Evolutionary conservation across 2,113 vertebrate genomes (phyloP).

Genomic region (Antennarius striatus): DNA sequence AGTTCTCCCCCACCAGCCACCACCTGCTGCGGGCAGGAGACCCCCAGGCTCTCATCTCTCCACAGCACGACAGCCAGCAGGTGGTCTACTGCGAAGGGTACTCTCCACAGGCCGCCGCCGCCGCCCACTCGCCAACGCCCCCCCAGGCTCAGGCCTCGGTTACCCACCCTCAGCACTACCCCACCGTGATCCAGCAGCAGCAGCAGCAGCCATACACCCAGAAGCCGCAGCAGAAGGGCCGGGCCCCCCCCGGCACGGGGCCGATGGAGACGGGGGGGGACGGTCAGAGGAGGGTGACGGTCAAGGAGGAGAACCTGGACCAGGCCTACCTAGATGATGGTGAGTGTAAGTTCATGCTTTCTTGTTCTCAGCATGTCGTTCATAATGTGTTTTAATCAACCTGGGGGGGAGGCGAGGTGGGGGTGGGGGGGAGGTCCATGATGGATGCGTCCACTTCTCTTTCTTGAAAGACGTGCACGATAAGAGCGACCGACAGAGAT

Average conservation of each 20-base stretch:
- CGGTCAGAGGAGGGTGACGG: conserved; percentile 83
- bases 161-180: conserved; percentile 81
- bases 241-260: conserved; percentile 47
- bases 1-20: conserved; percentile 91
- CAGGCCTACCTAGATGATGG: conserved; percentile 98
- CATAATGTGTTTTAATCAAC: background rate
- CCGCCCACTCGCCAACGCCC: conserved; percentile 71
- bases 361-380: conserved; percentile 11
- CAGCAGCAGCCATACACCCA: conserved; percentile 68
- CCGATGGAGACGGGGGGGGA: conserved; percentile 74
- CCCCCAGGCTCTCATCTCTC: conserved; percentile 78
- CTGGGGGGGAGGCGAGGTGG: background rate
- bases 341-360: conserved; percentile 79
- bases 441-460: conserved; percentile 20
- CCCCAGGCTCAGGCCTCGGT: conserved; percentile 23
- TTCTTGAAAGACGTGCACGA: conserved; percentile 23
- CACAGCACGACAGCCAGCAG: conserved; percentile 86
- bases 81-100: conserved; percentile 93
- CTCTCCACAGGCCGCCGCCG: conserved; percentile 38
- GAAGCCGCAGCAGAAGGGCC: conserved; percentile 68
- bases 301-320: conserved; percentile 97
- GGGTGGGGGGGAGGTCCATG: background rate
- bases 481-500: conserved; percentile 17
- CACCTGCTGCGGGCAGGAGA: conserved; percentile 81
- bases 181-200: conserved; percentile 95